A percentile compares a stretch with the other conserved stretches of the same genome.
Conservation (phyloP, 2,113 vertebrate species). For the Leptocoma aspasia region DNA sequence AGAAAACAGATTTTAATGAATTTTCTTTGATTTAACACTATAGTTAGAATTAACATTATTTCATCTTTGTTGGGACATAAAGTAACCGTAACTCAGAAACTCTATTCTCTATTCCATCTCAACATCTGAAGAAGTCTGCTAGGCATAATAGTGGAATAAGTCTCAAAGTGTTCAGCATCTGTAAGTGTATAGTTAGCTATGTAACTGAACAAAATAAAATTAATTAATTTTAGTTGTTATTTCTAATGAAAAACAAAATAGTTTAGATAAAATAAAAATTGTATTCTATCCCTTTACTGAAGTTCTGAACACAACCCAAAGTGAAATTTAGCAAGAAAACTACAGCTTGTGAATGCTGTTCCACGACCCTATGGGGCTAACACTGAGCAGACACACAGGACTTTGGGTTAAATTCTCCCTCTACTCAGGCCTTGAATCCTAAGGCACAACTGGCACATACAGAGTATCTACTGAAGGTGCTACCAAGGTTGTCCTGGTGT, state of each 20-base stretch:
- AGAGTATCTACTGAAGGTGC: background rate
- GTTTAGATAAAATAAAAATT: background rate
- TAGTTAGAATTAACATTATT: background rate
- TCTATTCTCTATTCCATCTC: background rate
- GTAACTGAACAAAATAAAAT: background rate
- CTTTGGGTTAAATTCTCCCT: background rate
- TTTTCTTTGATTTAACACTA: background rate
- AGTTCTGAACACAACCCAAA: background rate
- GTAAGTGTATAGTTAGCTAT: background rate
- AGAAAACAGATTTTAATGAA: background rate
- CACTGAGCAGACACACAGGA: background rate
- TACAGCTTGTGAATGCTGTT: background rate
- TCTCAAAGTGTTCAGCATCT: background rate
- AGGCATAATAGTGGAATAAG: too few relatives aligned
- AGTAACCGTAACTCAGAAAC: background rate
- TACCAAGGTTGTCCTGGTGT: background rate
- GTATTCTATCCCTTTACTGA: background rate
- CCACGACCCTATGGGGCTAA: background rate
- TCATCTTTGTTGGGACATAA: background rate
- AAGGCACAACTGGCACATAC: background rate
- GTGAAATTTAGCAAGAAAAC: background rate
- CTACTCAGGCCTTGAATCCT: background rate
- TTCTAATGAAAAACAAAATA: background rate
- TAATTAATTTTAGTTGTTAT: background rate
- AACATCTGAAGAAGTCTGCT: background rate